Conservation (phyloP, 2,113 vertebrate genomes). For the Sylvilagus bachmani region DNA sequence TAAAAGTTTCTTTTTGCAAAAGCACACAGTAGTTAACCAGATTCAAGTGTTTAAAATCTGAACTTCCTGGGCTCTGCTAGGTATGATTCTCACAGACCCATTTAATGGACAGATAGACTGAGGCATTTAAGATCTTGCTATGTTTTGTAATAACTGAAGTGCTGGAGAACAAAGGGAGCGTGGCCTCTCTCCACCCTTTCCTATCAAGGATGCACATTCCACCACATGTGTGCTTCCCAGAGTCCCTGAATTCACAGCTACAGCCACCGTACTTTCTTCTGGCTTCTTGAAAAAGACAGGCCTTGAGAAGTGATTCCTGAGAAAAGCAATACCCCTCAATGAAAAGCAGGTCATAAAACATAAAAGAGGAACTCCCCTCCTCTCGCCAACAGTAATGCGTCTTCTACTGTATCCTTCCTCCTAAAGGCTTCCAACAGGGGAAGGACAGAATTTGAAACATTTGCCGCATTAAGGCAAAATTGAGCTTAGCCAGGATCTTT, state of each 20-base stretch:
- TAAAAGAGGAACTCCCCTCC: constrained; percentile 63
- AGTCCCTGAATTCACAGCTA: not conserved
- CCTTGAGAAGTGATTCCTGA: constrained; percentile 74
- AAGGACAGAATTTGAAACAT: constrained; percentile 75
- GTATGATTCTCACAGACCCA: not conserved
- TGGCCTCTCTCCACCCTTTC: not conserved
- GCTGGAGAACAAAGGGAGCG: not conserved
- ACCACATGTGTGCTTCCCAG: not conserved
- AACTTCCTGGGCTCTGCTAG: not conserved
- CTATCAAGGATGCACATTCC: rapidly evolving
- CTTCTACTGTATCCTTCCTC: constrained; percentile 65
- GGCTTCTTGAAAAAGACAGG: constrained; percentile 64
- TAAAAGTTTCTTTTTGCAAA: not conserved
- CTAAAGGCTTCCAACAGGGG: constrained; percentile 44
- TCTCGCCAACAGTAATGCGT: not conserved
- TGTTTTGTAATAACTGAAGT: not conserved
- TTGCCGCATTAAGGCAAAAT: constrained; percentile 76
- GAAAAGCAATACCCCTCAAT: constrained; percentile 72
- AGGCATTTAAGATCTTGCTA: not conserved
- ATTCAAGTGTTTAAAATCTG: not conserved
- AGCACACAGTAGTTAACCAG: not conserved
- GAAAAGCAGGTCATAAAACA: constrained; percentile 80
- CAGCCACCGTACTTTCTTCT: not conserved
- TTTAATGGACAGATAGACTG: not conserved
- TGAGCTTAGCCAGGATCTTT: constrained; percentile 77